Percentiles rank a stretch among this genome's conserved stretches.
phyloP scores from a whole-genome alignment of 2,888 invertebrate genomes.

The Schrankia costaestrigalis region DNA sequence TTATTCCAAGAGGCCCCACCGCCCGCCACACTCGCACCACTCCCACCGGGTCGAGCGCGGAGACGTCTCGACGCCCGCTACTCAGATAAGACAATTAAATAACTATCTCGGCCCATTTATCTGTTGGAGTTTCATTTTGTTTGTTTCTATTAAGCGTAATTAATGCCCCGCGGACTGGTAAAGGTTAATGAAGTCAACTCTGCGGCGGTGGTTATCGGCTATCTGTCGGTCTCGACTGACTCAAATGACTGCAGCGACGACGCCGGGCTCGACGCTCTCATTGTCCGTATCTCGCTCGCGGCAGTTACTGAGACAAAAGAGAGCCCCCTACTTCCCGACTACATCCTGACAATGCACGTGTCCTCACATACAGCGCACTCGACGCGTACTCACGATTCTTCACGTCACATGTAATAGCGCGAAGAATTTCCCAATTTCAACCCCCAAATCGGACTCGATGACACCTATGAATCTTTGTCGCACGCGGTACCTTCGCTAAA shows the following conservation, averaged over 20 bases:
- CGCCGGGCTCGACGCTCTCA: constrained; percentile 24
- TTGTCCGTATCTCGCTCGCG: constrained; percentile 23
- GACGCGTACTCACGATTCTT: constrained; percentile 30
- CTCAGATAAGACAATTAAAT: constrained; percentile 72
- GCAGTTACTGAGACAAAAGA: constrained; percentile 20
- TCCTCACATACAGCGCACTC: constrained; percentile 29
- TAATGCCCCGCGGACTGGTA: constrained; percentile 59
- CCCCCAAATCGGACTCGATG: constrained; percentile 54
- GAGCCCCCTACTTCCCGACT: constrained; percentile 11
- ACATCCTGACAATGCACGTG: constrained; percentile 24
- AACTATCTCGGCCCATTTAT: constrained; percentile 73
- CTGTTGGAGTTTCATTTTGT: constrained; percentile 67
- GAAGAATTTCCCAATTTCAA: constrained; percentile 69
- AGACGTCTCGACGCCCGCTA: constrained; percentile 42
- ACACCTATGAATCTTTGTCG: constrained; percentile 70
- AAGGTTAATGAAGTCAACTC: constrained; percentile 68
- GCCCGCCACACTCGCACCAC: too few species aligned
- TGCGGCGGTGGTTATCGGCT: constrained; percentile 53
- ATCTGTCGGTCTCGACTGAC: constrained; percentile 47
- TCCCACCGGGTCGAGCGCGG: too few species aligned
- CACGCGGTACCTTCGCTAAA: constrained; percentile 36
- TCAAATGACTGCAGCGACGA: constrained; percentile 16
- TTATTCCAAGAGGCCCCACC: constrained; percentile 43
- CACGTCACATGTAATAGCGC: constrained; percentile 55
- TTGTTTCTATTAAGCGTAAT: constrained; percentile 76